Evolutionary conservation across 2,888 invertebrate species (phyloP), one percentile per base, ranked within the genome.

Genomic region (Rotaria magnacalcarata): DNA sequence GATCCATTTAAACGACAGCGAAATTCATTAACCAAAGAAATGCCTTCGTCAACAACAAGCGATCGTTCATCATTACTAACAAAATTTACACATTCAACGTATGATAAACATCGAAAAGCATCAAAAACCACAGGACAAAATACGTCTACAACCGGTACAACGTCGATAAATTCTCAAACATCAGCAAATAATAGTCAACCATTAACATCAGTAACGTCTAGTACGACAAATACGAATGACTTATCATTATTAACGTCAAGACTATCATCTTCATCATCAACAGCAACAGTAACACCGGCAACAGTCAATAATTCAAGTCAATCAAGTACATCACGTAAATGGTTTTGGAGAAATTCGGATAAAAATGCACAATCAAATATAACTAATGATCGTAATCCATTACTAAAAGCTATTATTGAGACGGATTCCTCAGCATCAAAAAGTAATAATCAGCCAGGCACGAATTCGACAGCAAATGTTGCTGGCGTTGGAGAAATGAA

Each of bases 311-410:
- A 19, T 67, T 34, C 67, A 2, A 67, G 34, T 67, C 34, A 27
- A 67, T 1, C 34, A 6, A 67, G 16, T 27, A 14, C 43, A 80
- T 2, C 43, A 80, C 43, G 80, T 47, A 80, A 80, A 80, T 80
- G 80, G 80, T 80, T 80, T 80, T 80, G 80, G 80, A 43, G 80
- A 47, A n/a, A 80, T 80, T 47, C 80, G 11, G 80, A 80, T 19
- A 80, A 47, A 80, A 47, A 8, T 47, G 34, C 3, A 3, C 47
- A 21, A 80, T 14, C 47, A 24, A 43, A n/a, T 47, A 80, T n/a
- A 5, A 24, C 80, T 10, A 80, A 47, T 80, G 80, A 80, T 47
- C 80, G 80, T 4, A 80, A 80, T 80, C 80, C 80, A 47, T 47
- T 80, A 80, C 47, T 80, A 47, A 34, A 80, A 80, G 43, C 80